Evolutionary conservation across 2,113 vertebrate genomes (phyloP).

Genomic region (Sturnira hondurensis): DNA sequence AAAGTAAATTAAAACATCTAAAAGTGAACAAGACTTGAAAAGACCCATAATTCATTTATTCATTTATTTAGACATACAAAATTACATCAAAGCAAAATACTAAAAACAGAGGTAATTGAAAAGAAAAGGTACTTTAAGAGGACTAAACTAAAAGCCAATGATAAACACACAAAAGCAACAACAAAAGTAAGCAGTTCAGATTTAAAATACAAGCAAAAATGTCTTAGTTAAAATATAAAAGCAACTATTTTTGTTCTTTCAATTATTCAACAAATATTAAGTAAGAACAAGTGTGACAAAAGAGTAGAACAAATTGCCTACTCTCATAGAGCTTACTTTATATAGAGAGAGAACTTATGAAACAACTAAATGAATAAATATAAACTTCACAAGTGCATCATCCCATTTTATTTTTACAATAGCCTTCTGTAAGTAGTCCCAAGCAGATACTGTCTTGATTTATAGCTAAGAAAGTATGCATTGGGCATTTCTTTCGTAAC

Average conservation of each 20-base stretch:
- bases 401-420: neutral
- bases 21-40: conserved; percentile 50
- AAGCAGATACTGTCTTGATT: neutral
- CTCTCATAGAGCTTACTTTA: neutral
- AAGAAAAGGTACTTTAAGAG: neutral
- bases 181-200: neutral
- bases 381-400: neutral
- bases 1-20: conserved; percentile 30
- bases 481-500: neutral
- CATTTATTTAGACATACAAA: neutral
- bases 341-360: neutral
- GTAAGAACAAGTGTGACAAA: neutral
- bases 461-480: neutral
- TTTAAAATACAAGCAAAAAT: neutral
- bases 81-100: neutral
- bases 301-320: neutral
- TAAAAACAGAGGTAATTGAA: conserved; percentile 22
- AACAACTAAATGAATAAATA: neutral
- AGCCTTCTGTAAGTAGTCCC: neutral
- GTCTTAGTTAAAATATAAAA: neutral
- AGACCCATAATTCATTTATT: neutral
- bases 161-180: neutral
- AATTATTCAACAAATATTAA: neutral
- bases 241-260: neutral
- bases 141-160: neutral